phyloP scores from a whole-genome alignment of 2,888 invertebrate species.

The Glaucopsyche alexis region DNA sequence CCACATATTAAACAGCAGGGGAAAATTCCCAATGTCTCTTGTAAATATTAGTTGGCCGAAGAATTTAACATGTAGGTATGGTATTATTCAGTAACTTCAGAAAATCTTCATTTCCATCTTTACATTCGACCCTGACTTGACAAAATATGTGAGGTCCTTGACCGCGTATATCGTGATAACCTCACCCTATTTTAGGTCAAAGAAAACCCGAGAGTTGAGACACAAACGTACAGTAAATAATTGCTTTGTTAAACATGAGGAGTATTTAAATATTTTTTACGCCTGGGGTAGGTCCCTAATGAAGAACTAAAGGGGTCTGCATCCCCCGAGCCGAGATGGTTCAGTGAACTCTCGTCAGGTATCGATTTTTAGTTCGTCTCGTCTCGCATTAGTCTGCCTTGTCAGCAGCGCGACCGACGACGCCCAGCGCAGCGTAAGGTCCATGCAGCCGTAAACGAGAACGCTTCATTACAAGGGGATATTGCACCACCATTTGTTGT shows the following conservation, averaged over 20 bases:
- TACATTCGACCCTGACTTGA: neutral
- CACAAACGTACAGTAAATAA: too few relatives aligned
- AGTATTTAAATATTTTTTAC: neutral
- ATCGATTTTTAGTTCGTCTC: constrained; percentile 22
- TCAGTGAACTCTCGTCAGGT: constrained; percentile 26
- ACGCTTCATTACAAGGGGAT: neutral
- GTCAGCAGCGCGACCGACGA: neutral
- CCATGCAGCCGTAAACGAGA: neutral
- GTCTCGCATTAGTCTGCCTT: neutral
- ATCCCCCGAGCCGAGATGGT: constrained; percentile 16
- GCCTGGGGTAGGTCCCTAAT: neutral
- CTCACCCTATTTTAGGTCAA: too few relatives aligned
- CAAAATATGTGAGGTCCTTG: neutral
- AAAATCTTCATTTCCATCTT: neutral
- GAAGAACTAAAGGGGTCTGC: neutral
- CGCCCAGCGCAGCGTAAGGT: neutral
- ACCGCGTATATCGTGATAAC: neutral
- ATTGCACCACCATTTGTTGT: too few relatives aligned
- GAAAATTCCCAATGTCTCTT: neutral
- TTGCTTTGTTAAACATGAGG: too few relatives aligned
- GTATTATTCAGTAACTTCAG: neutral
- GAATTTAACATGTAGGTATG: neutral
- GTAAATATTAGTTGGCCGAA: neutral
- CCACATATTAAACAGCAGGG: neutral
- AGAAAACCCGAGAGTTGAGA: too few relatives aligned